Evolutionary conservation across 2,113 vertebrate genomes (phyloP), one percentile per base, ranked within the genome.

Genomic region (Trachemys scripta): DNA sequence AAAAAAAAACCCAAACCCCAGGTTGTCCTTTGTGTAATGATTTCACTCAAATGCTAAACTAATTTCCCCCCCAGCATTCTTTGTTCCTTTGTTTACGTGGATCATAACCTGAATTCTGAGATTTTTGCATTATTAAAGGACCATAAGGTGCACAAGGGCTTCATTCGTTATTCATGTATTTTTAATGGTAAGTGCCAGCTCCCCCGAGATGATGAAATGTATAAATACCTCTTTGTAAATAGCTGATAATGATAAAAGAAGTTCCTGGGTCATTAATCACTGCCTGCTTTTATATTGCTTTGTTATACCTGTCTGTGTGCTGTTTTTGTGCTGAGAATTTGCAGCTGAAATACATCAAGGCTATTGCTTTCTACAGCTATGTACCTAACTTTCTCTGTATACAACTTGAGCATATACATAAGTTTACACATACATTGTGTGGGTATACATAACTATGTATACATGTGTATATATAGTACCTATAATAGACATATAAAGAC

Each of bases 151-250:
- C 92, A 88, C 17, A 0, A 92, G 80, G 56, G 84, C 87, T 96
- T 98, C 97, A 98, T 98, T 97, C 94, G 78, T 97, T 97, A 94
- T 97, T 98, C 97, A 98, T 96, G 81, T 94, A 97, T 98, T 97
- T 98, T 98, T 98, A 94, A 98, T 97, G 97, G 92, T 98, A 98
- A 97, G 95, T 98, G 97, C 95, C 91, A 94, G 95, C 47, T 98
- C 95, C 92, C 97, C 84, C 96, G 95, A 95, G 97, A 95, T 93
- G 88, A 51, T 80, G 84, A 97, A 97, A 97, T 97, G 94, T 97
- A 97, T 96, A 98, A 97, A 98, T 92, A 95, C 97, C 95, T 97
- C 92, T 96, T 97, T 98, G 96, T 98, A 97, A 97, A 97, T 95
- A 96, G 96, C 90, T 97, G 95, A 95, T 97, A 97, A 97, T 96